These are phyloP conservation scores for Prionailurus viverrinus DNA, from an alignment of 2,113 vertebrate genomes.

Conservation along the genomic window DNA sequence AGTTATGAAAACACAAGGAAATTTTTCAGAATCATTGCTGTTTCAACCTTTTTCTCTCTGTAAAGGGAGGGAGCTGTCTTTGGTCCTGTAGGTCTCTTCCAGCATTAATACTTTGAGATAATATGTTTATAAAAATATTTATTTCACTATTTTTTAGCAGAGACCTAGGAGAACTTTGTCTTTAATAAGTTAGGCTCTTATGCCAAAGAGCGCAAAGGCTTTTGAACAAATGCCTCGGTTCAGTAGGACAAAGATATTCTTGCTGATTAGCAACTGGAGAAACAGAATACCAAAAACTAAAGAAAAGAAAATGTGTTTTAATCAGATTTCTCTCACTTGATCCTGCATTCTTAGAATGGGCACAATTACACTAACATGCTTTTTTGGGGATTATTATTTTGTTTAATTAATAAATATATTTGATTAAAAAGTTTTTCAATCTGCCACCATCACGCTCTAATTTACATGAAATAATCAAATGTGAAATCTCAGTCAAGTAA, in stretches of 20 bases:
- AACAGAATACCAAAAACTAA: not conserved
- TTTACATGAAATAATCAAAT: not conserved
- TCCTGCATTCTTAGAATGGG: not conserved
- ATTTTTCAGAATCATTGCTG: not conserved
- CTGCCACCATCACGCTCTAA: not conserved
- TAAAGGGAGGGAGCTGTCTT: not conserved
- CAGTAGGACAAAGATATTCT: not conserved
- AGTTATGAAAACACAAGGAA: not conserved
- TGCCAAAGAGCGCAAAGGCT: not conserved
- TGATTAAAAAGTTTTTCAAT: not conserved
- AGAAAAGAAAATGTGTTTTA: not conserved
- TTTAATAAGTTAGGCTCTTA: not conserved
- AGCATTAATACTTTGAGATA: not conserved
- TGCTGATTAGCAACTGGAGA: not conserved
- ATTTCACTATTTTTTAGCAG: slow-evolving; percentile 10
- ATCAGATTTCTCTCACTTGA: slow-evolving; percentile 8
- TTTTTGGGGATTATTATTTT: not conserved
- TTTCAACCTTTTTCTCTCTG: not conserved
- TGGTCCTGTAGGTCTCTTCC: not conserved
- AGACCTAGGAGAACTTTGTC: not conserved
- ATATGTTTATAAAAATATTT: slow-evolving; percentile 3
- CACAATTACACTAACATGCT: not conserved
- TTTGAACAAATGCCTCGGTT: slow-evolving; percentile 22
- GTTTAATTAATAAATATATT: slow-evolving; percentile 9
- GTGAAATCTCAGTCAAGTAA: slow-evolving; percentile 49